A percentile compares a stretch with the other conserved stretches of the same genome.
These are phyloP conservation scores for Tachuris rubrigastra DNA, from an alignment of 2,113 vertebrate species.

Conservation along the genomic window DNA sequence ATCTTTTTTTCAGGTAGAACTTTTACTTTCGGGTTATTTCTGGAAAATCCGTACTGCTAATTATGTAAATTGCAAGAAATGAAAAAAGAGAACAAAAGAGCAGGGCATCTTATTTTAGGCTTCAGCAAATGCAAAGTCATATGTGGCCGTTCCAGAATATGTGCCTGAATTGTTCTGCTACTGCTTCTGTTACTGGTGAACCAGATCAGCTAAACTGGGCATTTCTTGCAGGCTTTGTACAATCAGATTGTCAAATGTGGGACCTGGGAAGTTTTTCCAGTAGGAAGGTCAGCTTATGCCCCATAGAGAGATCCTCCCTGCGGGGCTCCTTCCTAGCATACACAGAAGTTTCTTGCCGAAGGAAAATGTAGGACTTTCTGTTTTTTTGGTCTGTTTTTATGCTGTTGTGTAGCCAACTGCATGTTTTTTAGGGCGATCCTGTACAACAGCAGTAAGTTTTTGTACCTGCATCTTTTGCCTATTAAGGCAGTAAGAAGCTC, in stretches of 20 bases:
- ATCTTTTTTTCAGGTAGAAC: not conserved
- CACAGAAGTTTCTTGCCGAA: not conserved
- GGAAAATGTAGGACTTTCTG: not conserved
- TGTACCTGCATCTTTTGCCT: not conserved
- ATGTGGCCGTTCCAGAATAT: not conserved
- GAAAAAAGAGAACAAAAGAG: conserved; percentile 17
- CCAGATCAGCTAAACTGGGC: not conserved
- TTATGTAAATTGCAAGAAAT: conserved; percentile 31
- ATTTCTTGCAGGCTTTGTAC: not conserved
- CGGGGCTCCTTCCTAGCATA: not conserved
- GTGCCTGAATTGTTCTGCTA: not conserved
- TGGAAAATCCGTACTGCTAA: conserved; percentile 9
- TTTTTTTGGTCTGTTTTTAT: not conserved
- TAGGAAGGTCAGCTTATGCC: not conserved
- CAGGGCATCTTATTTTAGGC: not conserved
- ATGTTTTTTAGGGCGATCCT: not conserved
- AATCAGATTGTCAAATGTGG: not conserved
- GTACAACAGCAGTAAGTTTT: not conserved
- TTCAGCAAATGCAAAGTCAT: conserved; percentile 15
- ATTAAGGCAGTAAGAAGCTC: not conserved
- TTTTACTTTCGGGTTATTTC: conserved; percentile 57
- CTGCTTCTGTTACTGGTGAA: not conserved
- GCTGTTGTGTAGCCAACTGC: not conserved
- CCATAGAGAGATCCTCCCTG: not conserved
- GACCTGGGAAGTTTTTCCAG: not conserved